Base-by-base conservation (phyloP, 2,888 invertebrate species). In the Hypselothyrea guttata region DNA sequence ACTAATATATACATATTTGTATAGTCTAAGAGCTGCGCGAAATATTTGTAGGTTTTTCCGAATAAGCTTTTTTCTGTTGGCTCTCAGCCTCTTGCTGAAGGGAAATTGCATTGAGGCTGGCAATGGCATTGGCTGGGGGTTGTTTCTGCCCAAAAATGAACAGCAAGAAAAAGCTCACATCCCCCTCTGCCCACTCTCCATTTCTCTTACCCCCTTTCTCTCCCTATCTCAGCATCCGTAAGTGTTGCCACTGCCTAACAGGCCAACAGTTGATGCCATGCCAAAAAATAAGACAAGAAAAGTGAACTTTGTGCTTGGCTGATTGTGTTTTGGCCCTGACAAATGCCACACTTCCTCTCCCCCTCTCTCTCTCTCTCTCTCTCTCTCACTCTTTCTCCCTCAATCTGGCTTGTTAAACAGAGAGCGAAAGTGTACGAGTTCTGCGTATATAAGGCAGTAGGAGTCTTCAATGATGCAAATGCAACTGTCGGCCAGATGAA, bases 101-200 rank as follows among this genome's bases (percentile, higher is more conserved):
- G 48, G 58, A 78, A 84, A 82, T 65, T 75, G 73, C 74, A 87
- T 81, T 86, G 88, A 85, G 87, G 88, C 75, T 87, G 86, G 85
- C 88, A 86, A 86, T 86, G 86, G 86, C 87, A 87, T 83, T 87
- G 85, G 71, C 48, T 69, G 53, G 71, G 81, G 79, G 84, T 71
- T 73, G 84, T 55, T 22, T 76, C 64, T 53, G 51, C 31, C 70
- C 54, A 76, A 58, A 56, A 59, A 40, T 30, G 16, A 28, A 49
- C 52, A 51, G 41, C 11, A 47, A 28, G 54, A 69, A 54, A 73
- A 70, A 75, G 52, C 66, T 56, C 37, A 40, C 37, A 49, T 54
- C 38, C 35, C 3, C 15, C 41, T 41, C 22, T 53, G 31, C 38
- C 47, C 52, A n/a, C 30, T 33, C 22, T 18, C 42, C 35, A 40